phyloP scores from a whole-genome alignment of 2,797 vertebrate genomes.

The Pseudochirops cupreus region DNA sequence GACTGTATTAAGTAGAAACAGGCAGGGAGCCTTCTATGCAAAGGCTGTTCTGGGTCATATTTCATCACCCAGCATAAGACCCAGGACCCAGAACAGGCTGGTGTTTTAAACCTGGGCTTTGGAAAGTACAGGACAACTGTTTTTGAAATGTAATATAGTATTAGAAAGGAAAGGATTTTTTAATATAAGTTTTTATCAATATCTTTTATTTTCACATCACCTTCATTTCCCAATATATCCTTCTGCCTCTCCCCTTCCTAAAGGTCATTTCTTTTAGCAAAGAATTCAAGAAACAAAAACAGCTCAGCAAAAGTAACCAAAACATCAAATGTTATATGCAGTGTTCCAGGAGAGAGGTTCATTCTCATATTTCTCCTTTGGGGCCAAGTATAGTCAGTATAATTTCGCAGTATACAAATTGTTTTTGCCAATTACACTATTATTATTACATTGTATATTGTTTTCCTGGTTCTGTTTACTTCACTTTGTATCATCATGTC shows the following conservation, averaged over 20 bases:
- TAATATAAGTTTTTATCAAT: neutral
- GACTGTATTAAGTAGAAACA: neutral
- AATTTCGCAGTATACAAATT: neutral
- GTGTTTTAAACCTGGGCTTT: conserved; percentile 17
- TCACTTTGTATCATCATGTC: neutral
- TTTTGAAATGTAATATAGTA: conserved; percentile 67
- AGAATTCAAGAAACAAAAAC: neutral
- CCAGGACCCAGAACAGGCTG: conserved; percentile 1
- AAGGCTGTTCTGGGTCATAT: conserved; percentile 32
- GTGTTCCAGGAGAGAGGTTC: neutral
- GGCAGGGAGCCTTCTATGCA: neutral
- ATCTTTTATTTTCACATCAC: neutral
- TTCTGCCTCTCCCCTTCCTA: neutral
- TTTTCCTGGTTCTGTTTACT: neutral
- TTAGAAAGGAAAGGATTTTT: conserved; percentile 41
- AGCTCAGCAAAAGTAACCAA: neutral
- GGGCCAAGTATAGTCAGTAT: neutral
- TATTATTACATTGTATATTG: neutral
- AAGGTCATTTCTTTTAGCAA: neutral
- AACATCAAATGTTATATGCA: neutral
- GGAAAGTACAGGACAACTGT: conserved; percentile 46
- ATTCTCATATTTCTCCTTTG: neutral
- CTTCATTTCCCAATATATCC: neutral
- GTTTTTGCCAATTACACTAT: neutral
- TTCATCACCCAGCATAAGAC: conserved; percentile 7